Percentiles rank a stretch among this genome's conserved stretches.
These are phyloP conservation scores for Erebia aethiops DNA, from an alignment of 2,888 invertebrate genomes.

Conservation along the genomic window DNA sequence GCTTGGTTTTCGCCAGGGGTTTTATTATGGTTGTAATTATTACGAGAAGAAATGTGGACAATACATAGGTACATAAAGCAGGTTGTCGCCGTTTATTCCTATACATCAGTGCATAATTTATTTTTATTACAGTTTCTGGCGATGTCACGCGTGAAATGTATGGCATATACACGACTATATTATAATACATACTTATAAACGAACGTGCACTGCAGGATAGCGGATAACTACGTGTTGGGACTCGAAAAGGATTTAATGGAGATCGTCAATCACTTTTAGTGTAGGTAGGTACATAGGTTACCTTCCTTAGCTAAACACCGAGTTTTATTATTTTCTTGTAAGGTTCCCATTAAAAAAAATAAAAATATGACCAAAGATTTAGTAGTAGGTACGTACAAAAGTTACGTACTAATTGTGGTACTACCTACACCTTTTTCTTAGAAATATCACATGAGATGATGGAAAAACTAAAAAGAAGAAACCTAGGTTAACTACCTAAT, in stretches of 20 bases:
- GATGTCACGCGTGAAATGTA: slow-evolving; percentile 65
- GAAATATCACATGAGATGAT: too few species aligned
- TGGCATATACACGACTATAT: slow-evolving; percentile 38
- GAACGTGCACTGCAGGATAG: slow-evolving; percentile 59
- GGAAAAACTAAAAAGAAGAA: too few species aligned
- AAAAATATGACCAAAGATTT: too few species aligned
- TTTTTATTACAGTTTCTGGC: slow-evolving; percentile 60
- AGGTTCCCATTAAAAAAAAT: too few species aligned
- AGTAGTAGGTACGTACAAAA: too few species aligned
- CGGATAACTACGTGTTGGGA: slow-evolving; percentile 55
- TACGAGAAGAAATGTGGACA: neutral
- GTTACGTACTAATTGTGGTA: too few species aligned
- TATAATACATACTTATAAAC: slow-evolving; percentile 48
- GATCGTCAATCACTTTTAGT: slow-evolving; percentile 36
- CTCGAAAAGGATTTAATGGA: slow-evolving; percentile 45
- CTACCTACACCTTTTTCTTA: too few species aligned
- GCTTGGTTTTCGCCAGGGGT: neutral
- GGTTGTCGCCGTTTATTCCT: slow-evolving; percentile 61
- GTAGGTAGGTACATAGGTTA: slow-evolving; percentile 26
- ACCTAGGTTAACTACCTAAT: too few species aligned
- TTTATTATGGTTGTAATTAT: too few species aligned
- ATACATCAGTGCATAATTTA: slow-evolving; percentile 60
- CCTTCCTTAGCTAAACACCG: neutral
- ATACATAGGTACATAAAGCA: slow-evolving; percentile 35
- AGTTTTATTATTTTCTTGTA: too few species aligned